Base-by-base conservation (phyloP, 2,888 invertebrate genomes). In the Dryococelus australis region DNA sequence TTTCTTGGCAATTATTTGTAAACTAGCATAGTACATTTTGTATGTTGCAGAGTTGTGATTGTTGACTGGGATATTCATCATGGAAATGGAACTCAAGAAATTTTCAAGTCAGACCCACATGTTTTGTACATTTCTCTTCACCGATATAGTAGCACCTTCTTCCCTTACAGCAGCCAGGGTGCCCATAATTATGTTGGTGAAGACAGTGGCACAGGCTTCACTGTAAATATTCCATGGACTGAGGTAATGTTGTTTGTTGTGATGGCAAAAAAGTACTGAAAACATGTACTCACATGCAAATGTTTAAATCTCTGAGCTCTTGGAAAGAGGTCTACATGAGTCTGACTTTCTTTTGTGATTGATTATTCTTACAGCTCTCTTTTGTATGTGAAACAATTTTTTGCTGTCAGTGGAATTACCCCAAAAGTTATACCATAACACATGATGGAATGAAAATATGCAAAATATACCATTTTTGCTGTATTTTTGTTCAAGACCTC, bases 11-110 rank as follows among this genome's bases (percentile, higher is more conserved):
- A 35, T 86, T 84, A 13, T 47, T 47, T 47, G 47, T 35, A 35
- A 35, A 35, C 35, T 35, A 35, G 1, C 35, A 35, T 35, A 35
- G 35, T 3, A 35, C 47, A 65, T 24, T 8, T 65, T 84, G 51
- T 27, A 65, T 87, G 35, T 91, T 92, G 87, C 89, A 95, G 96
- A 80, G 93, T 96, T 12, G 91, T 97, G 81, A 95, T 99, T 86
- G 92, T 99, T 0, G 99, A 99, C 93, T 99, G 99, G 97, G 99
- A 99, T 92, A 96, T 99, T 4, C 99, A 99, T 91, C 99, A 99
- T 91, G 99, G 99, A 1, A 98, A 99, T 92, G 99, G 98, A 0
- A 97, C 97, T 13, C 97, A 98, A 92, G 94, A 95, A 85, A 95
- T 97, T 88, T 97, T 98, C 86, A 96, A 97, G 88, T 93, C 95